These are phyloP conservation scores for Anhinga anhinga DNA, from an alignment of 2,113 vertebrate species.

Conservation along the genomic window DNA sequence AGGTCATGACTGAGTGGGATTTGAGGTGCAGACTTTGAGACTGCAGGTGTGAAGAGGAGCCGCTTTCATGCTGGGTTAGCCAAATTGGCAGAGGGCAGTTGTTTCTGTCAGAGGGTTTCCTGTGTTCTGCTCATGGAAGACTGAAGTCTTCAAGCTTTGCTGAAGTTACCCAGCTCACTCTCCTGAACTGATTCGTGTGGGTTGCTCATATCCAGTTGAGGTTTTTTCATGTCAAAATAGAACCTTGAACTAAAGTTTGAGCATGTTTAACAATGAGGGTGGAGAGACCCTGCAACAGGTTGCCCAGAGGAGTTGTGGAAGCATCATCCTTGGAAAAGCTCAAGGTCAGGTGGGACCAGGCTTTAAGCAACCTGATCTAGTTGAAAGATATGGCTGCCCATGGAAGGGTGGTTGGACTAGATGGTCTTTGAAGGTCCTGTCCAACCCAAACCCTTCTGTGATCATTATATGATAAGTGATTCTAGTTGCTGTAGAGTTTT, in stretches of 20 bases:
- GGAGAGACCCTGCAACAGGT: background rate
- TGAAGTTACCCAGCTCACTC: background rate
- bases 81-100: background rate
- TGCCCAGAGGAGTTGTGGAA: background rate
- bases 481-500: background rate
- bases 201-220: background rate
- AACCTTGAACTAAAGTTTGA: background rate
- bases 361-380: background rate
- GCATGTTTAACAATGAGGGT: background rate
- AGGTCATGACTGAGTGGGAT: background rate
- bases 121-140: background rate
- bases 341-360: background rate
- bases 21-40: background rate
- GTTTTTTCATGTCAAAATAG: background rate
- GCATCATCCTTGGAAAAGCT: background rate
- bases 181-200: background rate
- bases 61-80: background rate
- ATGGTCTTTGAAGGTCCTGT: background rate
- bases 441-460: background rate
- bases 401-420: background rate
- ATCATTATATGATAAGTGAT: background rate
- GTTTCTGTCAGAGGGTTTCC: background rate
- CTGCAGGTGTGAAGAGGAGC: background rate
- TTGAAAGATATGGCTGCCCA: background rate
- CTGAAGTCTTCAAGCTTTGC: background rate